Percentiles rank a stretch among this genome's conserved stretches.
These are phyloP conservation scores for Plumapathes pennacea DNA, from an alignment of 92 coral and sea anemone genomes.

Conservation along the genomic window DNA sequence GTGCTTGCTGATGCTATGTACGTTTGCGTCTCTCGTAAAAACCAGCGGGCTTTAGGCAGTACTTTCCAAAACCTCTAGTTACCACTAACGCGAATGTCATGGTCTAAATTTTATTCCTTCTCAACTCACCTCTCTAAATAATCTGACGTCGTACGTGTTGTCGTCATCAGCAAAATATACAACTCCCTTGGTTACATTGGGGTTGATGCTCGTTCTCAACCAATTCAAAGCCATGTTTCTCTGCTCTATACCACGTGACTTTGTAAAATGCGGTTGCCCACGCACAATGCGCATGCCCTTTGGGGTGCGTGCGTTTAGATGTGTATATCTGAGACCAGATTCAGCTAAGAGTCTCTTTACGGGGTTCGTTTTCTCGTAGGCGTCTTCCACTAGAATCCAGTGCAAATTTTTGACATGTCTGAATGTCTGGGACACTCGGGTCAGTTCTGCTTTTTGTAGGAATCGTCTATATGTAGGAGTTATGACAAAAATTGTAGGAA, in stretches of 20 bases:
- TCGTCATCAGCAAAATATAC: slow-evolving; percentile 94
- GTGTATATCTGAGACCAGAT: slow-evolving; percentile 68
- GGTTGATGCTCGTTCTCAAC: slow-evolving; percentile 64
- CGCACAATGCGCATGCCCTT: slow-evolving; percentile 50
- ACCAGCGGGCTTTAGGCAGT: too few species aligned
- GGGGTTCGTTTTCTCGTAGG: slow-evolving; percentile 60
- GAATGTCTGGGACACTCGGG: slow-evolving; percentile 76
- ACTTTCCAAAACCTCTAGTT: too few species aligned
- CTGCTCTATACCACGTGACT: slow-evolving; percentile 88
- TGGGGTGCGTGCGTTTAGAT: slow-evolving; percentile 72
- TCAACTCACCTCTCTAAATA: slow-evolving; percentile 83
- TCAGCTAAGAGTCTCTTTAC: slow-evolving; percentile 51
- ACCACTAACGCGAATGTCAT: too few species aligned
- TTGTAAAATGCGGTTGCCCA: slow-evolving; percentile 77
- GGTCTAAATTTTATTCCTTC: too few species aligned
- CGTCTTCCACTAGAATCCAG: slow-evolving; percentile 91
- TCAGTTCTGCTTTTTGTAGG: slow-evolving; percentile 85
- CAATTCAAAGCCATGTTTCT: slow-evolving; percentile 73
- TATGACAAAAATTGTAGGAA: slow-evolving; percentile 80
- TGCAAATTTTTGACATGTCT: slow-evolving; percentile 72
- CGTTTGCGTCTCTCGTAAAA: too few species aligned
- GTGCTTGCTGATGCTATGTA: too few species aligned
- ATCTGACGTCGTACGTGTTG: slow-evolving; percentile 73
- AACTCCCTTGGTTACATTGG: slow-evolving; percentile 71
- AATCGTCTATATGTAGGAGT: slow-evolving; percentile 85